Evolutionary conservation across 2,113 vertebrate species (phyloP).

Genomic region (Corapipo altera): DNA sequence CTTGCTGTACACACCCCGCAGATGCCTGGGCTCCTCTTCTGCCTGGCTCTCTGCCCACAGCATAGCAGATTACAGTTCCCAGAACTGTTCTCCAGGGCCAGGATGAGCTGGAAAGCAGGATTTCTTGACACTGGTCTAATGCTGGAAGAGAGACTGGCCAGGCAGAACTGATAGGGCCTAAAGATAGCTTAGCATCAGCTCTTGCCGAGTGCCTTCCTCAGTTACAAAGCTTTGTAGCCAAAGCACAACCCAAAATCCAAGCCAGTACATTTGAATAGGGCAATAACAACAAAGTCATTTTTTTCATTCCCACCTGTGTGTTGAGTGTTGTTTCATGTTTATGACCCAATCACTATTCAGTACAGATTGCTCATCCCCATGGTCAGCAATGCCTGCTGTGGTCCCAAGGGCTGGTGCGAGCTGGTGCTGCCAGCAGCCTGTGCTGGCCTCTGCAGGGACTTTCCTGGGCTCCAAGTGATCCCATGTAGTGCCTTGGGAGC

Average conservation of each 20-base stretch:
- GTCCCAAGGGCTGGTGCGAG: accelerated
- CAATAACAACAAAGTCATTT: not conserved
- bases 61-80: not conserved
- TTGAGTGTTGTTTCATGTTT: not conserved
- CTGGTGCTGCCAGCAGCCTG: not conserved
- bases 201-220: not conserved
- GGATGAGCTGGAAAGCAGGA: not conserved
- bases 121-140: not conserved
- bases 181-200: not conserved
- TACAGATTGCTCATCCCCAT: accelerated
- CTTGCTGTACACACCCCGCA: accelerated
- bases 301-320: not conserved
- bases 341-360: not conserved
- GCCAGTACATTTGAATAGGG: not conserved
- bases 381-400: not conserved
- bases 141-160: not conserved
- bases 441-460: not conserved
- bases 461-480: not conserved
- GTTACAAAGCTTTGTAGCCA: not conserved
- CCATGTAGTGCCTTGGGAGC: not conserved
- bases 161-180: not conserved
- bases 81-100: not conserved
- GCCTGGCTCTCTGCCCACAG: not conserved
- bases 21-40: not conserved
- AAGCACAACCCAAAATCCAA: not conserved